Evolutionary conservation across 2,113 vertebrate species (phyloP).

Genomic region (Nesoenas mayeri): DNA sequence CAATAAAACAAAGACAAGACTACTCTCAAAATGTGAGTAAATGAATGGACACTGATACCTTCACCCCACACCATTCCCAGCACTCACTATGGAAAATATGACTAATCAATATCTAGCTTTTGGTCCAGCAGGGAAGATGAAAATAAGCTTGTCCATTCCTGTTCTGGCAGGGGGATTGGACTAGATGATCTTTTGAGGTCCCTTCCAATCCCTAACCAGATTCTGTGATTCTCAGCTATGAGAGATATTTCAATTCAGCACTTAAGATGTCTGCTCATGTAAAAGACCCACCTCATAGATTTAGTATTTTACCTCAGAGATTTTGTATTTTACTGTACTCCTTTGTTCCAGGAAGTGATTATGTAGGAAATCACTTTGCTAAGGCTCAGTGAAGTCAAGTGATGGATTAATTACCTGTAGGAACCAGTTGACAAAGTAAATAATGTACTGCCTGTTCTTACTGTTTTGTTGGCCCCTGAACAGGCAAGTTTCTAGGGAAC

Average conservation of each 20-base stretch:
- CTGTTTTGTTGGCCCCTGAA: not conserved
- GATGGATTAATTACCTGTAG: slow-evolving; percentile 23
- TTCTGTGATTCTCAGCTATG: not conserved
- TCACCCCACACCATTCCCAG: not conserved
- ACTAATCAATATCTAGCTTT: not conserved
- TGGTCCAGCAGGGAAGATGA: not conserved
- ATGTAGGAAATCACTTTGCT: not conserved
- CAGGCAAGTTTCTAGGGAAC: not conserved
- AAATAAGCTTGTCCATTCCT: not conserved
- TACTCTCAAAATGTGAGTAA: not conserved
- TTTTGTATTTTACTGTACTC: not conserved
- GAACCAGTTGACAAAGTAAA: slow-evolving; percentile 23
- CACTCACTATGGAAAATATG: not conserved
- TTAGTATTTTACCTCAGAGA: not conserved
- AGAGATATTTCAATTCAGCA: not conserved
- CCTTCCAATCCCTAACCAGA: too few species aligned
- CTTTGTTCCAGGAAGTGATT: not conserved
- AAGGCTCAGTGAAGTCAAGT: not conserved
- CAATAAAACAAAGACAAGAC: not conserved
- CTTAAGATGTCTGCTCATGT: not conserved
- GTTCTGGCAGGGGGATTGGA: too few species aligned
- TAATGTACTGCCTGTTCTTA: slow-evolving; percentile 18
- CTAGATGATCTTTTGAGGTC: too few species aligned
- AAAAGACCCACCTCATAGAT: not conserved
- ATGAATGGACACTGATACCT: not conserved